phyloP scores from a whole-genome alignment of 2,888 invertebrate species.

The Miltochrista miniata region DNA sequence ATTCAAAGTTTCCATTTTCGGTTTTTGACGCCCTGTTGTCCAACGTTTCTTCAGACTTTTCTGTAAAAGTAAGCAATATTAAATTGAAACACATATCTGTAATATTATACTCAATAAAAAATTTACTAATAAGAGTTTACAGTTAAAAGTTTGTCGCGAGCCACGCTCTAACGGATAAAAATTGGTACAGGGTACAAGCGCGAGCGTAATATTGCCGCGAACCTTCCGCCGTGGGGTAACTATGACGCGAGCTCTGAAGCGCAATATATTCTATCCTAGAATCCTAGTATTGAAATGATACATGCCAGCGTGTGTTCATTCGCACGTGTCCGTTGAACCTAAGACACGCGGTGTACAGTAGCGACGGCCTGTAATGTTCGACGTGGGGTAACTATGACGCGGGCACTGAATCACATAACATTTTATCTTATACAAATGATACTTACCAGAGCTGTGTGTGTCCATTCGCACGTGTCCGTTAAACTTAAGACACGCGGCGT shows the following conservation, averaged over 20 bases:
- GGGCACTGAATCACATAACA: slow-evolving; percentile 85
- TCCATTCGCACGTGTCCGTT: slow-evolving; percentile 42
- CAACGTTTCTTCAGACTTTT: slow-evolving; percentile 51
- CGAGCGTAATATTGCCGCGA: slow-evolving; percentile 95
- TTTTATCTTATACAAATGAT: no score
- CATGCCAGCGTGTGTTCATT: neutral
- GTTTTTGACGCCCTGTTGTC: slow-evolving; percentile 72
- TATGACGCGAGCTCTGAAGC: slow-evolving; percentile 94
- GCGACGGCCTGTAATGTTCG: no score
- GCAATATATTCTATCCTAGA: no score
- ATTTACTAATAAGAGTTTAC: no score
- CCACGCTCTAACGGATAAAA: no score
- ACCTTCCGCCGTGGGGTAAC: slow-evolving; percentile 94
- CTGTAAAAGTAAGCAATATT: slow-evolving; percentile 43
- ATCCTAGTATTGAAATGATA: no score
- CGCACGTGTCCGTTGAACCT: slow-evolving; percentile 69
- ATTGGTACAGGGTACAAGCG: no score
- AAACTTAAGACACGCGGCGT: slow-evolving; percentile 93
- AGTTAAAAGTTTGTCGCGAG: no score
- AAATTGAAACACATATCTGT: no score
- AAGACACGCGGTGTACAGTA: slow-evolving; percentile 95
- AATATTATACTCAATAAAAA: no score
- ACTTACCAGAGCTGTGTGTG: neutral
- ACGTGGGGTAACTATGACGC: slow-evolving; percentile 90
- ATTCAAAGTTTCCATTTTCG: slow-evolving; percentile 79